Percentiles rank a stretch among this genome's conserved stretches.
These are phyloP conservation scores for Coenonympha glycerion DNA, from an alignment of 2,888 invertebrate genomes.

Conservation along the genomic window DNA sequence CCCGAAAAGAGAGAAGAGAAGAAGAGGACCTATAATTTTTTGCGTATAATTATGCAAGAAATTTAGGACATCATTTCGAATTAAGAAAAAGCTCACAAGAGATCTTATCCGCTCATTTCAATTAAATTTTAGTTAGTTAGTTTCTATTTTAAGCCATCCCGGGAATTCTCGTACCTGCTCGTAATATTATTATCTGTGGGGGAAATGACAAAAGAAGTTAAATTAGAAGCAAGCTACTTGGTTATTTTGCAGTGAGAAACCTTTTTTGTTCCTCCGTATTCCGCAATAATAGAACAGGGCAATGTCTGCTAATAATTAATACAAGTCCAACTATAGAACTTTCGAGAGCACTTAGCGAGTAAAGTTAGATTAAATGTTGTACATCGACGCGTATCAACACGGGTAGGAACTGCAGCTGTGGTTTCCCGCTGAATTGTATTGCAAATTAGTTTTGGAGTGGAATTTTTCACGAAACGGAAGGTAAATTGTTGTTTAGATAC, in stretches of 20 bases:
- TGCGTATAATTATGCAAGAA: too few relatives aligned
- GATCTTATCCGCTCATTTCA: neutral
- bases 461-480: slow-evolving; percentile 18
- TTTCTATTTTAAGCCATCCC: neutral
- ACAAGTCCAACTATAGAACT: slow-evolving; percentile 46
- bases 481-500: neutral
- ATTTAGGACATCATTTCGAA: too few relatives aligned
- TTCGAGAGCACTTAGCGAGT: slow-evolving; percentile 48
- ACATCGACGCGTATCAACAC: slow-evolving; percentile 55
- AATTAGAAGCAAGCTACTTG: slow-evolving; percentile 1
- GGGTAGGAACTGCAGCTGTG: slow-evolving; percentile 44
- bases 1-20: too few relatives aligned
- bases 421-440: slow-evolving; percentile 50
- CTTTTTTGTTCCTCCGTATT: slow-evolving; percentile 31
- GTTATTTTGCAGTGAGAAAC: slow-evolving; percentile 15
- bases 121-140: neutral
- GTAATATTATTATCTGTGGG: neutral
- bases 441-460: slow-evolving; percentile 47
- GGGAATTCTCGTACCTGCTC: neutral
- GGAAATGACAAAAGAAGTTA: neutral
- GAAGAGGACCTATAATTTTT: too few relatives aligned
- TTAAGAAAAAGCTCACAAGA: neutral
- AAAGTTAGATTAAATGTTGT: slow-evolving; percentile 67
- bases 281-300: slow-evolving; percentile 21
- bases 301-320: slow-evolving; percentile 38